phyloP scores from a whole-genome alignment of 2,888 invertebrate species.

The Sphaerophoria taeniata region DNA sequence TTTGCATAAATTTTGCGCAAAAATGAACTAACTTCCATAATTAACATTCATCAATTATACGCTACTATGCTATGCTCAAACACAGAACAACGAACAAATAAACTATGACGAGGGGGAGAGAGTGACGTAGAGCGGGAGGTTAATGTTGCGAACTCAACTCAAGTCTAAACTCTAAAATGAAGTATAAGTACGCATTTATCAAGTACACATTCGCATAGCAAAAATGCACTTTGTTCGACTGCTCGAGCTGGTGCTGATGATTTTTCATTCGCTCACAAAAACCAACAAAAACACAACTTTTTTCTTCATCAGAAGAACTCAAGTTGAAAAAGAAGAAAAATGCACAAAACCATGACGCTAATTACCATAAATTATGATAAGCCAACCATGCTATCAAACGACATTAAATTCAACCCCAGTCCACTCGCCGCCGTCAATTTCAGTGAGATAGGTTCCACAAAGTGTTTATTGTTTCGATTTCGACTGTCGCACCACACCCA shows the following conservation, averaged over 20 bases:
- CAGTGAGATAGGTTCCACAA: conserved; percentile 11
- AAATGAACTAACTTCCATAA: conserved; percentile 46
- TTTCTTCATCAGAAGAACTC: not conserved
- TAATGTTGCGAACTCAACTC: no score
- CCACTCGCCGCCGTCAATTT: not conserved
- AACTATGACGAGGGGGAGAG: not conserved
- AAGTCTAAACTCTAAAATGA: not conserved
- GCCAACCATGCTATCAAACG: conserved; percentile 51
- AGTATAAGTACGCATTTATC: conserved; percentile 46
- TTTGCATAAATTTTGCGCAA: conserved; percentile 11
- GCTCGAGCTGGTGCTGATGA: not conserved
- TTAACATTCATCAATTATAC: conserved; percentile 61
- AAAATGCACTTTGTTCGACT: conserved; percentile 50
- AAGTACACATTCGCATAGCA: conserved; percentile 70
- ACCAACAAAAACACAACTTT: not conserved
- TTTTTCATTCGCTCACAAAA: conserved; percentile 34
- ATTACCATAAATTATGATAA: conserved; percentile 72
- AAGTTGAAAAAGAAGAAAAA: conserved; percentile 26
- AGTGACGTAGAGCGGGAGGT: not conserved
- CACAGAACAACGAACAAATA: not conserved
- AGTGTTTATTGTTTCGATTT: not conserved
- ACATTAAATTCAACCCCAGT: conserved; percentile 33
- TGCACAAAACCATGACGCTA: conserved; percentile 59
- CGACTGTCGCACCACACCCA: conserved; percentile 67
- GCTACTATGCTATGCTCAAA: conserved; percentile 57